Conservation (phyloP, 2,888 invertebrate genomes). For the Allolobophora icterica region DNA sequence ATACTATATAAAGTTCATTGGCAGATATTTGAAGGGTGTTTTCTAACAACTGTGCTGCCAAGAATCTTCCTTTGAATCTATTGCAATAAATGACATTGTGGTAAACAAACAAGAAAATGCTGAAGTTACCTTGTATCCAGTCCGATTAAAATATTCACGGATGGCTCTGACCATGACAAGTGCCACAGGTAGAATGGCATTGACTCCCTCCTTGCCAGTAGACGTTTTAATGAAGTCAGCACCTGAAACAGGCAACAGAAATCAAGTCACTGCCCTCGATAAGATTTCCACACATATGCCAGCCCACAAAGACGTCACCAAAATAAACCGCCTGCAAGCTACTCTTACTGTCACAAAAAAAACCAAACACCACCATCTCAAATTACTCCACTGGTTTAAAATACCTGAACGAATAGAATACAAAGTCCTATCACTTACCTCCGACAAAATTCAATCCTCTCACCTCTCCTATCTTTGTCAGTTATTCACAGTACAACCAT, state of each 20-base stretch:
- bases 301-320: too few relatives aligned
- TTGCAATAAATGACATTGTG: neutral
- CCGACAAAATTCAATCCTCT: too few relatives aligned
- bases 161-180: slow-evolving; percentile 94
- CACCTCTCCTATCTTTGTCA: too few relatives aligned
- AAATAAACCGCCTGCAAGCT: too few relatives aligned
- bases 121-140: slow-evolving; percentile 70
- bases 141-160: slow-evolving; percentile 74
- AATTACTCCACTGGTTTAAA: too few relatives aligned
- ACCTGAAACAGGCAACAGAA: slow-evolving; percentile 70
- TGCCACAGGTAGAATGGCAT: slow-evolving; percentile 89
- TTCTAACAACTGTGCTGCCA: neutral
- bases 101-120: neutral
- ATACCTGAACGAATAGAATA: too few relatives aligned
- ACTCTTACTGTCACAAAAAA: too few relatives aligned
- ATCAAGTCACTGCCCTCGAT: neutral
- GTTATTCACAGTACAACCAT: too few relatives aligned
- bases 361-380: too few relatives aligned
- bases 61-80: neutral
- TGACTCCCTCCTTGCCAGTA: slow-evolving; percentile 90
- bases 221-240: slow-evolving; percentile 98
- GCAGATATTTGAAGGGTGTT: neutral
- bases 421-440: too few relatives aligned
- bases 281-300: neutral
- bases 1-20: neutral